Percentiles rank a stretch among this genome's conserved stretches.
Conservation (phyloP, 2,888 invertebrate species). For the Rugalucina vietnamica region DNA sequence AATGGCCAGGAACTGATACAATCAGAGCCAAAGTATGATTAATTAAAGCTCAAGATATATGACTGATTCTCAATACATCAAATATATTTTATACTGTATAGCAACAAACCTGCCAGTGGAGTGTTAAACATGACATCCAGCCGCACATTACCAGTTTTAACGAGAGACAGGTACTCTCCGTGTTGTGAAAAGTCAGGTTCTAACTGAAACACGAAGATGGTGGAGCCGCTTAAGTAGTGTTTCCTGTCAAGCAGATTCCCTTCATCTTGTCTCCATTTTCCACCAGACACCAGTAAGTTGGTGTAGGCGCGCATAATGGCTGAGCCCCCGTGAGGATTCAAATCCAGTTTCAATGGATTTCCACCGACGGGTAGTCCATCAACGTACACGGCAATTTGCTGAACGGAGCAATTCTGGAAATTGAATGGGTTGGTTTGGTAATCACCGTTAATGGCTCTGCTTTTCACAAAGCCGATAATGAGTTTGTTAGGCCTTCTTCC, state of each 20-base stretch:
- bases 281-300: slow-evolving; percentile 39
- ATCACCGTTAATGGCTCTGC: slow-evolving; percentile 36
- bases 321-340: slow-evolving; percentile 21
- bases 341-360: slow-evolving; percentile 51
- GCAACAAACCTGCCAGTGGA: too few species aligned
- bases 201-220: slow-evolving; percentile 46
- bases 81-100: too few species aligned
- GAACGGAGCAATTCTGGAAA: slow-evolving; percentile 42
- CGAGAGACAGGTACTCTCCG: slow-evolving; percentile 33
- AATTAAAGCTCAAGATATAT: too few species aligned
- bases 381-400: slow-evolving; percentile 42
- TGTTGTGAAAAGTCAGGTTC: slow-evolving; percentile 38
- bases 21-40: too few species aligned
- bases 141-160: slow-evolving; percentile 51
- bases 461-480: slow-evolving; percentile 47
- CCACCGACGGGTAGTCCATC: slow-evolving; percentile 46
- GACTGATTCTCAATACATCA: too few species aligned
- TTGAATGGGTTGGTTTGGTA: slow-evolving; percentile 53
- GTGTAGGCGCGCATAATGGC: slow-evolving; percentile 37
- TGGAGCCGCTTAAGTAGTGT: slow-evolving; percentile 40
- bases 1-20: too few species aligned
- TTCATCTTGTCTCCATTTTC: slow-evolving; percentile 33
- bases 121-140: slow-evolving; percentile 47
- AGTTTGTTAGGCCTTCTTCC: slow-evolving; percentile 42
- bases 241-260: slow-evolving; percentile 40